A percentile compares a stretch with the other conserved stretches of the same genome.
Evolutionary conservation across 37 sponge, comb jelly and placozoan species (phyloP).

Genomic region (Axinella damicornis): DNA sequence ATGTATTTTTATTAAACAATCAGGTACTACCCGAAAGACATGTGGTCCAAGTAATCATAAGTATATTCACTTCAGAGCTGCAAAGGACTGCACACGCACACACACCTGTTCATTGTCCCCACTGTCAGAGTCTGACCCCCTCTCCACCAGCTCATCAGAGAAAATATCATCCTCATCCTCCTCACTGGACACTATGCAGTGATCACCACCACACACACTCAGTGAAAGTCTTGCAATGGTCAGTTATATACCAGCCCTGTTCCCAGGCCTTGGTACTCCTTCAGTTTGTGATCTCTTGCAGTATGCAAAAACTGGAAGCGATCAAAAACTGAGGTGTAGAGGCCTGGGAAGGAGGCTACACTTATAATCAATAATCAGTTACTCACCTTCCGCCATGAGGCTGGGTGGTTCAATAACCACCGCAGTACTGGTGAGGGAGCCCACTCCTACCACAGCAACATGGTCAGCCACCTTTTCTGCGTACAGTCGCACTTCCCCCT

Average conservation of each 20-base stretch:
- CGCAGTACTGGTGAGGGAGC: slow-evolving; percentile 57
- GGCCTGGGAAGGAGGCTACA: neutral
- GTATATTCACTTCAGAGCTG: too few relatives aligned
- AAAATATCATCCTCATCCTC: slow-evolving; percentile 74
- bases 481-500: slow-evolving; percentile 64
- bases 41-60: too few relatives aligned
- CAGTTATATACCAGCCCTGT: too few relatives aligned
- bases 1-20: too few relatives aligned
- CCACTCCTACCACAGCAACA: slow-evolving; percentile 59
- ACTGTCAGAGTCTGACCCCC: slow-evolving; percentile 73
- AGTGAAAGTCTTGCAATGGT: too few relatives aligned
- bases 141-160: slow-evolving; percentile 58
- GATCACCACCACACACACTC: neutral
- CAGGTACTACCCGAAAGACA: too few relatives aligned
- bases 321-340: neutral
- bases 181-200: slow-evolving; percentile 25
- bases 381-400: slow-evolving; percentile 40
- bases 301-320: too few relatives aligned
- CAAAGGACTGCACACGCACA: too few relatives aligned
- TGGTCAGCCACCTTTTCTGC: slow-evolving; percentile 53
- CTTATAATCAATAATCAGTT: too few relatives aligned
- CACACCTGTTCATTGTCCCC: slow-evolving; percentile 54
- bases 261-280: too few relatives aligned
- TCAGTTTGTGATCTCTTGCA: too few relatives aligned
- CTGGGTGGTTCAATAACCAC: slow-evolving; percentile 21